Evolutionary conservation across 2,888 invertebrate species (phyloP), one percentile per base, ranked within the genome.

Genomic region (Dicranocentrus wangi): DNA sequence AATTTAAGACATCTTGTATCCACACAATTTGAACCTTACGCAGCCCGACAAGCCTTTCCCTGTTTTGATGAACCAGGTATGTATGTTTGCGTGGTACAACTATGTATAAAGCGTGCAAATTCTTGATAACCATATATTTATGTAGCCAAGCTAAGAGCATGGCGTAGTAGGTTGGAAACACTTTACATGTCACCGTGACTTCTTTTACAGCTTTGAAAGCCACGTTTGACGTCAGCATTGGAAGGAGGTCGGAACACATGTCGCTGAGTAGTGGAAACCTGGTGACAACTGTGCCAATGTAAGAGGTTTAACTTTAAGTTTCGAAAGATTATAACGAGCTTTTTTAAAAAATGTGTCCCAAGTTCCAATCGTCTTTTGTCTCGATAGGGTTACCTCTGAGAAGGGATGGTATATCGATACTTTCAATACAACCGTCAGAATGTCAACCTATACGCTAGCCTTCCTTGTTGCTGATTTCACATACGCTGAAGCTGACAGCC

Each of bases 401-500:
- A 76, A 76, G 47, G 85, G 84, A 27, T 86, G 86, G 86, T 79
- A 53, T 47, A 84, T 85, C 75, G 86, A 86, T 66, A 77, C 83
- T n/a, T 86, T 85, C 79, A 83, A 82, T 27, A 84, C 85, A 10
- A 84, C 85, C 1, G 82, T 82, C 7, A 73, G 61, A 70, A 86
- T 86, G 86, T 83, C 86, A n/a, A n/a, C n/a, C n/a, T n/a, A n/a
- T n/a, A 71, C 85, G 28, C 61, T 86, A 28, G 85, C 86, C 5
- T 78, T 85, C n/a, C 58, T 85, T 15, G 84, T 86, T 10, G 85
- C n/a, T n/a, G 82, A 85, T 19, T 85, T 71, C 63, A 58, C 60
- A 10, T 82, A 65, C 58, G 76, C 82, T 10, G 82, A 81, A 42
- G n/a, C 85, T 1, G 79, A 84, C 32, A 60, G 70, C 32, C 68